Percentiles rank a stretch among this genome's conserved stretches.
Evolutionary conservation across 1,140 invertebrate species (phyloP).

Genomic region (Oryzaephilus surinamensis): DNA sequence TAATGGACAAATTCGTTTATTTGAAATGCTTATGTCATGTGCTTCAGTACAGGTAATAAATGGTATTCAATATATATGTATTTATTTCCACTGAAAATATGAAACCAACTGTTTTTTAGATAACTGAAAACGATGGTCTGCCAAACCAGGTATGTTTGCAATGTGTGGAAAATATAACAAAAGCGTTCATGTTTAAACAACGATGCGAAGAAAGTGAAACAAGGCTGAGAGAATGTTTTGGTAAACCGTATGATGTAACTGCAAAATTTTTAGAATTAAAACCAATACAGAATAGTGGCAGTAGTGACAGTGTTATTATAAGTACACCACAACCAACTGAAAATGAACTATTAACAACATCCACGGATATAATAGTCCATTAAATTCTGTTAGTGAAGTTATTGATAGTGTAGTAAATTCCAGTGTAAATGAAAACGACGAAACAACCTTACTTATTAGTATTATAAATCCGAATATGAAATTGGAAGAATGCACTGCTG

Average conservation of each 20-base stretch:
- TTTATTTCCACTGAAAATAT: background rate
- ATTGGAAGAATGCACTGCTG: too few species aligned
- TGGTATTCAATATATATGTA: background rate
- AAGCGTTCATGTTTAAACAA: constrained; percentile 36
- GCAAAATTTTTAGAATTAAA: constrained; percentile 11
- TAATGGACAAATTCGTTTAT: constrained; percentile 17
- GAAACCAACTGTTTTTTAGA: constrained; percentile 22
- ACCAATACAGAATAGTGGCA: background rate
- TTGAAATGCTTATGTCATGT: constrained; percentile 25
- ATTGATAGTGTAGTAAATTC: background rate
- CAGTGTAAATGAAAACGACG: constrained; percentile 3
- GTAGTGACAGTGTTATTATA: background rate
- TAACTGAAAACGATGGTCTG: constrained; percentile 35
- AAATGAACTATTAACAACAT: too few species aligned
- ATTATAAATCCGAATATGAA: constrained; percentile 8
- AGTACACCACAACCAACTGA: too few species aligned
- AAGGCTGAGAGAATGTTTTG: constrained; percentile 25
- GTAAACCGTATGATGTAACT: constrained; percentile 10
- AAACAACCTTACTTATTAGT: too few species aligned
- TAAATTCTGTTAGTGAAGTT: background rate
- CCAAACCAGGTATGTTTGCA: constrained; percentile 35
- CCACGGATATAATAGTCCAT: too few species aligned
- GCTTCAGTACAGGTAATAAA: constrained; percentile 12
- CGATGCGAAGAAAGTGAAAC: constrained; percentile 34
- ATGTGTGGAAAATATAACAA: constrained; percentile 35